These are phyloP conservation scores for Osmoderma eremita DNA, from an alignment of 2,888 invertebrate genomes.

Conservation along the genomic window DNA sequence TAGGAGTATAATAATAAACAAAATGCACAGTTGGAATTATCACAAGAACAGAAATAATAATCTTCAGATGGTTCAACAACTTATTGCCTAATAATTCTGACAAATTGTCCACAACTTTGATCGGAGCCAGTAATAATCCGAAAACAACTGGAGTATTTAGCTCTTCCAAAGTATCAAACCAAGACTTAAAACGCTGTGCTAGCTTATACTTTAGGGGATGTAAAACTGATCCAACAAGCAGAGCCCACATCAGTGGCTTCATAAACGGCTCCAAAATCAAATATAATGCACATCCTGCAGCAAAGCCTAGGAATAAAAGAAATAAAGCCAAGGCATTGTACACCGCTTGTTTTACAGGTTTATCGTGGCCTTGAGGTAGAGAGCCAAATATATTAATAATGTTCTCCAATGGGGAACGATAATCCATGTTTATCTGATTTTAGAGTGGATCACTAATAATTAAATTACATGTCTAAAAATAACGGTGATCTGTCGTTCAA, in stretches of 20 bases:
- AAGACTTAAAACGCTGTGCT: slow-evolving; percentile 78
- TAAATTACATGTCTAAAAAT: slow-evolving; percentile 9
- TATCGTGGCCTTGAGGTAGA: slow-evolving; percentile 82
- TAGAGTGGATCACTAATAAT: neutral
- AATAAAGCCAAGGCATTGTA: slow-evolving; percentile 88
- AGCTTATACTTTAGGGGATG: slow-evolving; percentile 92
- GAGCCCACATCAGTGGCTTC: slow-evolving; percentile 94
- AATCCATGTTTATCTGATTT: slow-evolving; percentile 57
- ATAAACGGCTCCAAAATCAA: slow-evolving; percentile 91
- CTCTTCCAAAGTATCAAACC: slow-evolving; percentile 79
- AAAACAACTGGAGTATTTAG: slow-evolving; percentile 74
- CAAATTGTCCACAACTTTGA: slow-evolving; percentile 78
- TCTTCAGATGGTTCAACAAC: slow-evolving; percentile 74
- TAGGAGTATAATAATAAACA: slow-evolving; percentile 79
- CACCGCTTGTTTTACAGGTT: slow-evolving; percentile 90
- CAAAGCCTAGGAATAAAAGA: slow-evolving; percentile 74
- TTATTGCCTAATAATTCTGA: slow-evolving; percentile 80
- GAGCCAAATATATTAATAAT: slow-evolving; percentile 75
- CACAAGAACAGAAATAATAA: slow-evolving; percentile 65
- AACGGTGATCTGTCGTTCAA: slow-evolving; percentile 3
- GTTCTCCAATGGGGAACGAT: slow-evolving; percentile 72
- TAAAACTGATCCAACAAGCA: slow-evolving; percentile 95
- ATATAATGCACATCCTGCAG: slow-evolving; percentile 81
- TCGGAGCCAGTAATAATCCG: slow-evolving; percentile 72
- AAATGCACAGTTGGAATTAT: slow-evolving; percentile 67